Evolutionary conservation across 1,140 invertebrate genomes (phyloP).

Genomic region (Macrotrachela quadricornifera): DNA sequence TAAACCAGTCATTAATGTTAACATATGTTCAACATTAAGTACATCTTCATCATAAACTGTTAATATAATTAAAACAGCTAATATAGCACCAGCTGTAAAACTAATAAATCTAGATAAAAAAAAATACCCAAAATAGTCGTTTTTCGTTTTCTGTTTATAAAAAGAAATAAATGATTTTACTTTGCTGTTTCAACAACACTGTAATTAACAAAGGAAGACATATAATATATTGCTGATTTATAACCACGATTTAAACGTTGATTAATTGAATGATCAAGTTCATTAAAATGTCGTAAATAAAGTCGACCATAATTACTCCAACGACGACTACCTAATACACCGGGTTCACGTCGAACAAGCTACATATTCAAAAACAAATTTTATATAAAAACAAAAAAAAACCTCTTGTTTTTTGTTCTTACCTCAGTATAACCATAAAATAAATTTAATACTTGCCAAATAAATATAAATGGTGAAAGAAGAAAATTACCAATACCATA

Average conservation of each 20-base stretch:
- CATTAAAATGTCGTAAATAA: conserved; percentile 9
- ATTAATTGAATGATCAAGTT: conserved; percentile 9
- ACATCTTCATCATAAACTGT: conserved; percentile 81
- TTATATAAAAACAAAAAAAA: conserved; percentile 4
- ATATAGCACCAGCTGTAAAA: conserved; percentile 60
- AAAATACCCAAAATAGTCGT: no score
- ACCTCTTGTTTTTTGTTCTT: conserved; percentile 14
- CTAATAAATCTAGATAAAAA: no score
- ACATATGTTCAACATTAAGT: conserved; percentile 66
- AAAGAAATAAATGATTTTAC: no score
- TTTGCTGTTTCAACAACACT: no score
- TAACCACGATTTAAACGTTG: conserved; percentile 4
- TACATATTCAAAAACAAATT: conserved; percentile 42
- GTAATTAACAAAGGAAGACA: conserved; percentile 1
- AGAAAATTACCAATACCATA: conserved; percentile 61
- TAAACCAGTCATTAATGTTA: conserved; percentile 57
- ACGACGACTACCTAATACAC: conserved; percentile 1
- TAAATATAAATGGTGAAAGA: conserved; percentile 61
- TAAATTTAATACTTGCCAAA: conserved; percentile 80
- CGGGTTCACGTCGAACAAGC: conserved; percentile 5
- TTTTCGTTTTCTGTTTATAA: no score
- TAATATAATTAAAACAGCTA: conserved; percentile 57
- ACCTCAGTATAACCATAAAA: conserved; percentile 83
- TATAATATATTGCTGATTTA: conserved; percentile 1
- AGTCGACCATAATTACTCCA: conserved; percentile 9